Percentiles rank a stretch among this genome's conserved stretches.
Evolutionary conservation across 1,140 invertebrate genomes (phyloP).

Genomic region (Nebria ingens): DNA sequence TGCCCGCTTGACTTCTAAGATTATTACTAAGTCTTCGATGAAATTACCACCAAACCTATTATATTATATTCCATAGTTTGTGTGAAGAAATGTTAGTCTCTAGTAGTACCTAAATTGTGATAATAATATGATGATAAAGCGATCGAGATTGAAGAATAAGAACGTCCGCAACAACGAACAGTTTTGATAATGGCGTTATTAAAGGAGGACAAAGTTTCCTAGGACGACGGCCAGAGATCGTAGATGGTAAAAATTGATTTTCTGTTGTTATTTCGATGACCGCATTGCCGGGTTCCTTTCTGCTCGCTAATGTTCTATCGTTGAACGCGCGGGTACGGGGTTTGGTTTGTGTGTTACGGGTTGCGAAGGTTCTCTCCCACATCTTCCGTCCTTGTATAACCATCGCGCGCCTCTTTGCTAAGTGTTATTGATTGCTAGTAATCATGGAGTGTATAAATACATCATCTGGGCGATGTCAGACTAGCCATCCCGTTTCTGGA

Average conservation of each 20-base stretch:
- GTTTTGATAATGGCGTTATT: constrained; percentile 5
- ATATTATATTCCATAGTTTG: too few species aligned
- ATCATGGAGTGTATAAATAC: constrained; percentile 9
- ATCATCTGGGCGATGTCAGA: background rate
- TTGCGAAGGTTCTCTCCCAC: background rate
- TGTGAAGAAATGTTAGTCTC: too few species aligned
- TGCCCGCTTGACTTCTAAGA: too few species aligned
- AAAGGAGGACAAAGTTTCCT: background rate
- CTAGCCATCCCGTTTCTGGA: background rate
- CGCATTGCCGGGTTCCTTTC: background rate
- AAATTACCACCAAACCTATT: too few species aligned
- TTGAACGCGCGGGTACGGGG: background rate
- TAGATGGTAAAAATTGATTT: constrained; percentile 6
- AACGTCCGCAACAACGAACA: too few species aligned
- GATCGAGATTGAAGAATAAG: background rate
- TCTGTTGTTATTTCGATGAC: constrained; percentile 4
- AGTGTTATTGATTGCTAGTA: constrained; percentile 7
- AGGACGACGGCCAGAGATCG: background rate
- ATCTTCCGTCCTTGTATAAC: background rate
- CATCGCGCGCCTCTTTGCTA: background rate
- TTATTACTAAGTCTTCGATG: too few species aligned
- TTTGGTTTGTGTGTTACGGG: background rate
- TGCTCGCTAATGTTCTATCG: background rate
- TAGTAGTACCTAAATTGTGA: too few species aligned
- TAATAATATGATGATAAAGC: too few species aligned